phyloP scores from a whole-genome alignment of 2,888 invertebrate species.

The Plebejus anna region DNA sequence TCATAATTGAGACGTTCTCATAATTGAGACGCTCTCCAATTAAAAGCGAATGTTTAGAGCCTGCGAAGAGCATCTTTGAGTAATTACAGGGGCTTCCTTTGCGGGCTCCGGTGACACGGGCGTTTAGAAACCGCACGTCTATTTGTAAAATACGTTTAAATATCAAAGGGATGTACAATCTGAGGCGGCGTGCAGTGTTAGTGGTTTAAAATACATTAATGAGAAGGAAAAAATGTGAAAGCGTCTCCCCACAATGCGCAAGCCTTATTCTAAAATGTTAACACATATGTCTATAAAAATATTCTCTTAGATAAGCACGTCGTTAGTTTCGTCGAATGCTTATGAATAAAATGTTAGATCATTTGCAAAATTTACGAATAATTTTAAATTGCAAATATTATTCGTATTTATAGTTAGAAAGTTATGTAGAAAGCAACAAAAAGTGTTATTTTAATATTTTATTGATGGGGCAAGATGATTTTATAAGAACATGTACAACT shows the following conservation, averaged over 20 bases:
- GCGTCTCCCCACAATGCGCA: constrained; percentile 10
- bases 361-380: neutral
- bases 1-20: constrained; percentile 61
- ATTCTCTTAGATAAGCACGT: neutral
- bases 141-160: constrained; percentile 48
- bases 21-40: constrained; percentile 72
- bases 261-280: constrained; percentile 18
- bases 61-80: constrained; percentile 54
- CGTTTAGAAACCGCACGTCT: constrained; percentile 50
- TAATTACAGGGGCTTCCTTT: constrained; percentile 58
- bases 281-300: neutral
- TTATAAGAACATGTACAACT: neutral
- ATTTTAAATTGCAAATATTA: constrained; percentile 2
- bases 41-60: constrained; percentile 67
- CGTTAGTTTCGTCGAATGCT: neutral
- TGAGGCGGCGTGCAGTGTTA: constrained; percentile 45
- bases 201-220: constrained; percentile 45
- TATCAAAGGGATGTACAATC: constrained; percentile 41
- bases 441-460: neutral
- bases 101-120: constrained; percentile 40
- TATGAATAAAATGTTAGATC: neutral
- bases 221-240: constrained; percentile 24
- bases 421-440: neutral
- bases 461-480: neutral
- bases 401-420: neutral